phyloP scores from a whole-genome alignment of 2,797 vertebrate species.

The Acanthopagrus latus region DNA sequence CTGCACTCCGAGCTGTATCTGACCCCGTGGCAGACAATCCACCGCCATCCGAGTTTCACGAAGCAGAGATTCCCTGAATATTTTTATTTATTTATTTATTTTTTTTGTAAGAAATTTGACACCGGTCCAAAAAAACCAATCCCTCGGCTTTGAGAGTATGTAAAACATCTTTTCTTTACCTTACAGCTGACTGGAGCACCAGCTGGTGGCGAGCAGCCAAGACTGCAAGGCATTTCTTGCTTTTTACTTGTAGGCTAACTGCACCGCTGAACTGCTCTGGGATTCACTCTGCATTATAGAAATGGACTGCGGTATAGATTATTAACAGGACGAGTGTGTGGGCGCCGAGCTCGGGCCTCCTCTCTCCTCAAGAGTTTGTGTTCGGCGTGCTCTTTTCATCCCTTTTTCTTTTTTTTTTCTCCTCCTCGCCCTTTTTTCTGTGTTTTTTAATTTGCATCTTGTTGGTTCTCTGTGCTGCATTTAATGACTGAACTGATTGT shows the following conservation, averaged over 20 bases:
- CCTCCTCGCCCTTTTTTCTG: background rate
- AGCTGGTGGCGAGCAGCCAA: slow-evolving; percentile 82
- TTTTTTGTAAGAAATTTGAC: slow-evolving; percentile 68
- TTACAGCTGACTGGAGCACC: slow-evolving; percentile 80
- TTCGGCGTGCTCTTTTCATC: slow-evolving; percentile 42
- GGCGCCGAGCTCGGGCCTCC: slow-evolving; percentile 59
- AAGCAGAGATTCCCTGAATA: slow-evolving; percentile 62
- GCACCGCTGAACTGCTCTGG: slow-evolving; percentile 71
- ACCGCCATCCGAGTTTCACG: slow-evolving; percentile 39
- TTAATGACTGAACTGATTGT: slow-evolving; percentile 22
- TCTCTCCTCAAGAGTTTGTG: slow-evolving; percentile 33
- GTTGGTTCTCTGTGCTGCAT: slow-evolving; percentile 1
- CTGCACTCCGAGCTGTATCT: slow-evolving; percentile 67
- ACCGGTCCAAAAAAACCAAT: slow-evolving; percentile 71
- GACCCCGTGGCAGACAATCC: slow-evolving; percentile 71
- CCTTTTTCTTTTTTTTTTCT: background rate
- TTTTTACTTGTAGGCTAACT: slow-evolving; percentile 74
- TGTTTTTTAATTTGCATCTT: slow-evolving; percentile 35
- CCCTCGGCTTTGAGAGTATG: slow-evolving; percentile 74
- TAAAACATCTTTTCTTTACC: slow-evolving; percentile 77
- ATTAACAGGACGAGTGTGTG: slow-evolving; percentile 76
- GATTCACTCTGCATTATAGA: slow-evolving; percentile 77
- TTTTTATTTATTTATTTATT: slow-evolving; percentile 57
- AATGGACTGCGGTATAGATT: slow-evolving; percentile 76
- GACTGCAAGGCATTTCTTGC: slow-evolving; percentile 78